Conservation (phyloP, 1,140 invertebrate genomes). For the Zophobas morio region DNA sequence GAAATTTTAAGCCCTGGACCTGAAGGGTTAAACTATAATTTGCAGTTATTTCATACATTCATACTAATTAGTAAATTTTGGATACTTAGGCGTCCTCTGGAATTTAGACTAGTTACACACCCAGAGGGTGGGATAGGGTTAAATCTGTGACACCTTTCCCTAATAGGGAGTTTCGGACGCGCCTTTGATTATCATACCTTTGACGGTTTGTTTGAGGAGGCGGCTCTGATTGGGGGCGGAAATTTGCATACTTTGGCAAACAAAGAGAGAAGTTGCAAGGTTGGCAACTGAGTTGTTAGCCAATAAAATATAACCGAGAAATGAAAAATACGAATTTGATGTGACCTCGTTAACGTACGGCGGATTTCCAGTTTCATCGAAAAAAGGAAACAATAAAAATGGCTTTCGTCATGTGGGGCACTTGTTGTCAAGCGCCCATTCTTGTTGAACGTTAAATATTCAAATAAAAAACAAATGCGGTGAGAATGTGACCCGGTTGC, state of each 20-base stretch:
- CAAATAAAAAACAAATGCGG: background rate
- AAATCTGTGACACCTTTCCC: background rate
- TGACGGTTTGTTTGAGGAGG: background rate
- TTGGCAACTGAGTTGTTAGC: background rate
- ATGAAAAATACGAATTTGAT: background rate
- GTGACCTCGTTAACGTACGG: conserved; percentile 1
- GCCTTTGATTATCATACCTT: background rate
- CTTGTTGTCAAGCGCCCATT: background rate
- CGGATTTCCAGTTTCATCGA: background rate
- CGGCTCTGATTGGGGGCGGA: background rate
- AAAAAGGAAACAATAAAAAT: background rate
- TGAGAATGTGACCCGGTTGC: conserved; percentile 3
- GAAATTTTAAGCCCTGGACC: too few relatives aligned
- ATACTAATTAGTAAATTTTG: too few relatives aligned
- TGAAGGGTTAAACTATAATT: too few relatives aligned
- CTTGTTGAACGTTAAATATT: background rate
- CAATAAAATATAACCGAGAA: background rate
- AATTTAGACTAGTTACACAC: too few relatives aligned
- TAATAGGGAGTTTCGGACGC: background rate
- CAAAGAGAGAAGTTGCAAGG: background rate
- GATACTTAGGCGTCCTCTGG: too few relatives aligned
- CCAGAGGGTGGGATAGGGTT: too few relatives aligned
- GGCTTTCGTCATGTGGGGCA: background rate
- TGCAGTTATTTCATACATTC: too few relatives aligned
- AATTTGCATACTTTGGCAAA: background rate